Percentiles rank a stretch among this genome's conserved stretches.
These are phyloP conservation scores for Plectrocnemia conspersa DNA, from an alignment of 1,140 invertebrate genomes.

Conservation along the genomic window DNA sequence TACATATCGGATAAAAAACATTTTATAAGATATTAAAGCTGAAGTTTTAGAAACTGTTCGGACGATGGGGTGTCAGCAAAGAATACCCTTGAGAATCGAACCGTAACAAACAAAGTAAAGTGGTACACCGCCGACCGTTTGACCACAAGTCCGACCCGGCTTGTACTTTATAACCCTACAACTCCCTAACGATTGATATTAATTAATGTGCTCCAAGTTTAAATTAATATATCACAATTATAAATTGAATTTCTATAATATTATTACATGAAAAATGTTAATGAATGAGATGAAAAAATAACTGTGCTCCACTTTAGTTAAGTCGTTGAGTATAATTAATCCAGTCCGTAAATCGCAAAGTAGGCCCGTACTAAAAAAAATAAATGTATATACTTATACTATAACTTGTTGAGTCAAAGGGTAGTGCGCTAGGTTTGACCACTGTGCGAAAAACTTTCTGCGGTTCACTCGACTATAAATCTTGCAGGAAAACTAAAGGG, in stretches of 20 bases:
- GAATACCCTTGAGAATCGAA: neutral
- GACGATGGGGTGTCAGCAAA: neutral
- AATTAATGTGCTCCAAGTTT: too few relatives aligned
- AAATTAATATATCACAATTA: too few relatives aligned
- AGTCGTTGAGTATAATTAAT: too few relatives aligned
- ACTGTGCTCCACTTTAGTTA: too few relatives aligned
- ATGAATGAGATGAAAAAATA: too few relatives aligned
- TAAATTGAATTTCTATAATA: too few relatives aligned
- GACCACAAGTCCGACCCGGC: neutral
- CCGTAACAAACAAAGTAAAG: neutral
- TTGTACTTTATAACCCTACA: neutral
- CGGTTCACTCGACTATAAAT: conserved; percentile 6
- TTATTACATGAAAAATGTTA: too few relatives aligned
- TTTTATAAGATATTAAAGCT: neutral
- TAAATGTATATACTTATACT: too few relatives aligned
- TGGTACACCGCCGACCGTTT: conserved; percentile 6
- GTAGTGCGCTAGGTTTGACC: neutral
- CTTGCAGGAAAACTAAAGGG: conserved; percentile 6
- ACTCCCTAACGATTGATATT: neutral
- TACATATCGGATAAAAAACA: too few relatives aligned
- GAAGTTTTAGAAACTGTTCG: neutral
- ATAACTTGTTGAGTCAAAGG: neutral
- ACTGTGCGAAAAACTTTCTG: conserved; percentile 10
- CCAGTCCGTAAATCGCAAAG: too few relatives aligned
- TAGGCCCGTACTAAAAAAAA: too few relatives aligned